Percentiles rank a stretch among this genome's conserved stretches.
Conservation (phyloP, 64 coral and sea anemone species). For the Porites lutea region DNA sequence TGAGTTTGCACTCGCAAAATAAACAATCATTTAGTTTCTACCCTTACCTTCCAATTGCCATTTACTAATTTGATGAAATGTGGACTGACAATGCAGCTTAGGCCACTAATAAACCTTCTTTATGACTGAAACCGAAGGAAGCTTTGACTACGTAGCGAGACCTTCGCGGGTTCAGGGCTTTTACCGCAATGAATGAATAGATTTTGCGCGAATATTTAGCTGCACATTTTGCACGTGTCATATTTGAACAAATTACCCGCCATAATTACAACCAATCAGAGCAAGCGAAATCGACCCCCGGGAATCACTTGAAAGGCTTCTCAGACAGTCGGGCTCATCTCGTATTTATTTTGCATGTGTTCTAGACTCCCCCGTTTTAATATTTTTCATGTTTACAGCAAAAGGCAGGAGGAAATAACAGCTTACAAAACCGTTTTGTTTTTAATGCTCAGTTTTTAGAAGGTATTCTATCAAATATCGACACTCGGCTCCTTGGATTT, state of each 20-base stretch:
- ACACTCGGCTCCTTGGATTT: background rate
- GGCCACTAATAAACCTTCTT: background rate
- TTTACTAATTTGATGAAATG: constrained; percentile 7
- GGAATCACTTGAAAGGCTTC: background rate
- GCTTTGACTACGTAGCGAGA: background rate
- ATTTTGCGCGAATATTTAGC: constrained; percentile 46
- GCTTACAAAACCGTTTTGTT: background rate
- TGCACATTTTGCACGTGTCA: constrained; percentile 29
- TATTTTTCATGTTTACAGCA: background rate
- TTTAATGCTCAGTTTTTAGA: background rate
- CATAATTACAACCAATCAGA: constrained; percentile 37
- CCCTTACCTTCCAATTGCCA: constrained; percentile 49
- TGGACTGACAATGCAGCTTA: background rate
- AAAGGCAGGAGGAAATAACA: background rate
- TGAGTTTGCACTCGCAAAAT: background rate
- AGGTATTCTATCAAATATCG: no score
- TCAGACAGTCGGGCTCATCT: background rate
- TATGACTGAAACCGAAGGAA: background rate
- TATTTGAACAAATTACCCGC: constrained; percentile 62
- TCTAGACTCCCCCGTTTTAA: background rate
- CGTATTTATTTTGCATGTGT: background rate
- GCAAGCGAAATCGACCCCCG: background rate
- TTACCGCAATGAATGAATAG: constrained; percentile 34
- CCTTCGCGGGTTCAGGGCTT: constrained; percentile 1
- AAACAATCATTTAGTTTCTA: background rate